Percentiles rank a stretch among this genome's conserved stretches.
phyloP scores from a whole-genome alignment of 2,113 vertebrate genomes.

The Callionymus lyra region DNA sequence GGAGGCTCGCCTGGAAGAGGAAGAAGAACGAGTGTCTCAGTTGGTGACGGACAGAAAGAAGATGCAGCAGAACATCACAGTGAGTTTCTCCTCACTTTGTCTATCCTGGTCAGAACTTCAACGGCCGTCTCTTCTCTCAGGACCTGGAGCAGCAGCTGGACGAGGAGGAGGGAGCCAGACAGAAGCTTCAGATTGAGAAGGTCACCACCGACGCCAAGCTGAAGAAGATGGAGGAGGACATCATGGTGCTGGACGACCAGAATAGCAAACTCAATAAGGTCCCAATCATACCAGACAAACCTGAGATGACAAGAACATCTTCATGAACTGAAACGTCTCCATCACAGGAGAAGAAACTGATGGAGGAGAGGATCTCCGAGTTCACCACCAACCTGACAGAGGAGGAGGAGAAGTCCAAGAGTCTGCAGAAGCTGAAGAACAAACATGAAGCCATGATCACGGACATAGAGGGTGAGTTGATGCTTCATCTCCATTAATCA shows the following conservation, averaged over 20 bases:
- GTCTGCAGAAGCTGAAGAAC: constrained; percentile 92
- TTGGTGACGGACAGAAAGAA: constrained; percentile 85
- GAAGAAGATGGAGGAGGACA: constrained; percentile 87
- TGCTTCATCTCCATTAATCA: neutral
- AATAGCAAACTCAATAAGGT: constrained; percentile 88
- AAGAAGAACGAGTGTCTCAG: constrained; percentile 83
- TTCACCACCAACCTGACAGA: constrained; percentile 86
- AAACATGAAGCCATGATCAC: constrained; percentile 97
- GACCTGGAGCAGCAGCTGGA: constrained; percentile 95
- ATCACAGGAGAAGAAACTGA: constrained; percentile 85
- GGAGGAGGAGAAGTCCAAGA: constrained; percentile 97
- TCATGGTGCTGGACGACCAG: constrained; percentile 90
- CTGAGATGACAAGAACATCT: neutral
- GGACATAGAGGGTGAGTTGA: constrained; percentile 77
- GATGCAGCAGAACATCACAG: constrained; percentile 96
- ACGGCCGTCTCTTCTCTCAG: constrained; percentile 46
- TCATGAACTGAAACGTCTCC: neutral
- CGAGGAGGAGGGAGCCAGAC: constrained; percentile 87
- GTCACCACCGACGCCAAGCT: constrained; percentile 86
- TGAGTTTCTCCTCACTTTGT: constrained; percentile 27
- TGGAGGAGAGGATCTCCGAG: constrained; percentile 88
- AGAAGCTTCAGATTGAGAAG: constrained; percentile 94
- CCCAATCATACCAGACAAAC: constrained; percentile 5
- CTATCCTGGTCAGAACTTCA: neutral
- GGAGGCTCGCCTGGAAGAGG: constrained; percentile 91